Evolutionary conservation across 1,140 invertebrate genomes (phyloP), one percentile per base, ranked within the genome.

Genomic region (Brachionus angularis): DNA sequence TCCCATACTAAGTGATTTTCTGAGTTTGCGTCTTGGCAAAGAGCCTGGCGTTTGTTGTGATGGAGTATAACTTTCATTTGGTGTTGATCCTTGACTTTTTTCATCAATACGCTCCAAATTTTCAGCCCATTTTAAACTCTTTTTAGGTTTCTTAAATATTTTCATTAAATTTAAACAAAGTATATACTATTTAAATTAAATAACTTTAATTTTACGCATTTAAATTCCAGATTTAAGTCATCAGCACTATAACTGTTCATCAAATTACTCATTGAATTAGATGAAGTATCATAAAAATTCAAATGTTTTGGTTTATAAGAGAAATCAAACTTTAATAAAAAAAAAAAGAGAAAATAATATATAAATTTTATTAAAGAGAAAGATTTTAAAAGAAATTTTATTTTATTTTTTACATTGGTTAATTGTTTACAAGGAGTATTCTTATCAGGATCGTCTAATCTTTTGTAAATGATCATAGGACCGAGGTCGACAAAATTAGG

Each of bases 51-150:
- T 34, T 18, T 12, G 39, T 34, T 25, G 46, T 47, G 16, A 14
- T 3, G 14, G 16, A 29, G 21, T 46, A 29, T 18, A 21, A 3
- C 16, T 14, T 23, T 47, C 44, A 21, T 44, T 44, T 44, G 61
- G 36, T 5, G 16, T 5, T 33, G 34, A 8, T 18, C 33, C 16
- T 23, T 58, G 53, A 39, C 3, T 52, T 52, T 23, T 34, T 67
- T 67, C 62, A 29, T 67, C 42, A 23, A 67, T 67, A 33, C 2
- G 8, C n/a, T 47, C 62, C 27, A 67, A 36, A 33, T 67, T 47
- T 3, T 67, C 62, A 10, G 62, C 62, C 62, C 62, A 67, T 67
- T 12, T 27, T 3, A 67, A 31, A 58, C 53, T 23, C 16, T 50
- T 46, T 49, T 67, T 67, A 34, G 62, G 10, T 33, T 67, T 67